Percentiles rank a stretch among this genome's conserved stretches.
Conservation (phyloP, 2,113 vertebrate species). For the Dicrurus megarhynchus region DNA sequence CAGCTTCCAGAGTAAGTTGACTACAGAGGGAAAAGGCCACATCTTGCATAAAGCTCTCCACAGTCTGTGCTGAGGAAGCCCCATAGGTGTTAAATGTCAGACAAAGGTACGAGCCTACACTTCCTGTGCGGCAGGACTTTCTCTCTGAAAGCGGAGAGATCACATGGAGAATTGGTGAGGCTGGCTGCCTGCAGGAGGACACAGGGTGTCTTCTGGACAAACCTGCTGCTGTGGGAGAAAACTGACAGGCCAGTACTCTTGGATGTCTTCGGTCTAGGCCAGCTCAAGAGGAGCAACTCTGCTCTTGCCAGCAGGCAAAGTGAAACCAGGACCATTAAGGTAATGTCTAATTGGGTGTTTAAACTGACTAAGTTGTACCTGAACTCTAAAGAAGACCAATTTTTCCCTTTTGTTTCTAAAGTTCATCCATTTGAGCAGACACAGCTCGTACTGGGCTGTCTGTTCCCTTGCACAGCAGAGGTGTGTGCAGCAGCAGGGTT, state of each 20-base stretch:
- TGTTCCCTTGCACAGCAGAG: background rate
- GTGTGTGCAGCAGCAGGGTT: background rate
- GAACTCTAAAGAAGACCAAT: background rate
- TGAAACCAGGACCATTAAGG: background rate
- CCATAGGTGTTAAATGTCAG: background rate
- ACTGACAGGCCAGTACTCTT: background rate
- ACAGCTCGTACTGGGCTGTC: rapidly evolving
- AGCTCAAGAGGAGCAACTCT: background rate
- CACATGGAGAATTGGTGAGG: background rate
- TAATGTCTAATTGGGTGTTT: background rate
- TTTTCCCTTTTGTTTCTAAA: background rate
- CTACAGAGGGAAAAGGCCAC: background rate
- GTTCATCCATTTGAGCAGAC: background rate
- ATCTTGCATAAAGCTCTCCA: background rate
- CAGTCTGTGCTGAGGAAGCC: background rate
- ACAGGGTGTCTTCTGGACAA: background rate
- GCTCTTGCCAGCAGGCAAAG: background rate
- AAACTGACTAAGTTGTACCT: background rate
- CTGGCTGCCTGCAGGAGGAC: background rate
- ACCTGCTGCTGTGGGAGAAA: background rate
- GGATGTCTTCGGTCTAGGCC: background rate
- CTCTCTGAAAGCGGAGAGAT: background rate
- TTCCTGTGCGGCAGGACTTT: background rate
- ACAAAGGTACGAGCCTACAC: background rate
- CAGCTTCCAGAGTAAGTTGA: background rate